Evolutionary conservation across 2,888 invertebrate species (phyloP).

Genomic region (Hirtodrosophila cameraria): DNA sequence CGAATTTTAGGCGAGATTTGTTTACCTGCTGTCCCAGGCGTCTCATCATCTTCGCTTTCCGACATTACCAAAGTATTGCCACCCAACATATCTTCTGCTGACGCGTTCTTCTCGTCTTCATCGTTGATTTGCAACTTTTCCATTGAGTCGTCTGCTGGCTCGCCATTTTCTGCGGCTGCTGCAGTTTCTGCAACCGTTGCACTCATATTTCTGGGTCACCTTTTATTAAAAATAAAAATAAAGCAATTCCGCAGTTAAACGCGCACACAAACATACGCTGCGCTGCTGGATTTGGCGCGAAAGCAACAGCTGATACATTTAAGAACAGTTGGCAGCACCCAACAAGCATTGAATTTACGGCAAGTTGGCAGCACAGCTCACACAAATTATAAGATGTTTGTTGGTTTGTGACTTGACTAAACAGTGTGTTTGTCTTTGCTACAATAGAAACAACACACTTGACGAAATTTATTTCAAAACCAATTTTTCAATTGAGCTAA

Average conservation of each 20-base stretch:
- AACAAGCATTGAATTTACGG: background rate
- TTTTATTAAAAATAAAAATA: constrained; percentile 23
- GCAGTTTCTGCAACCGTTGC: constrained; percentile 59
- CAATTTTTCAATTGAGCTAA: background rate
- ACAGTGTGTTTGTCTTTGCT: too few species aligned
- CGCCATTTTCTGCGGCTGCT: constrained; percentile 56
- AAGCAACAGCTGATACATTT: constrained; percentile 41
- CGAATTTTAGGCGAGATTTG: constrained; percentile 25
- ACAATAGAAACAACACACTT: background rate
- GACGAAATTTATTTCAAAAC: constrained; percentile 1
- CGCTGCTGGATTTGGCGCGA: constrained; percentile 65
- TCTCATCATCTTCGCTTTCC: constrained; percentile 71
- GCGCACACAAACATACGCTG: constrained; percentile 35
- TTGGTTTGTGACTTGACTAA: constrained; percentile 16
- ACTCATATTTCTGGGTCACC: constrained; percentile 70
- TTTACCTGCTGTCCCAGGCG: constrained; percentile 9
- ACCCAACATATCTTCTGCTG: constrained; percentile 77
- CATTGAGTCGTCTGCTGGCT: constrained; percentile 58
- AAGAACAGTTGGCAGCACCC: constrained; percentile 40
- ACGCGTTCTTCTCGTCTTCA: constrained; percentile 67
- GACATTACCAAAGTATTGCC: constrained; percentile 77
- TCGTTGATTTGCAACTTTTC: constrained; percentile 59
- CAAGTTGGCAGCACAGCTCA: constrained; percentile 6
- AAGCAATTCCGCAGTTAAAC: constrained; percentile 44
- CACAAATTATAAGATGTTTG: background rate